These are phyloP conservation scores for Sebastes iracundus DNA, from an alignment of 2,797 vertebrate species.

Conservation along the genomic window DNA sequence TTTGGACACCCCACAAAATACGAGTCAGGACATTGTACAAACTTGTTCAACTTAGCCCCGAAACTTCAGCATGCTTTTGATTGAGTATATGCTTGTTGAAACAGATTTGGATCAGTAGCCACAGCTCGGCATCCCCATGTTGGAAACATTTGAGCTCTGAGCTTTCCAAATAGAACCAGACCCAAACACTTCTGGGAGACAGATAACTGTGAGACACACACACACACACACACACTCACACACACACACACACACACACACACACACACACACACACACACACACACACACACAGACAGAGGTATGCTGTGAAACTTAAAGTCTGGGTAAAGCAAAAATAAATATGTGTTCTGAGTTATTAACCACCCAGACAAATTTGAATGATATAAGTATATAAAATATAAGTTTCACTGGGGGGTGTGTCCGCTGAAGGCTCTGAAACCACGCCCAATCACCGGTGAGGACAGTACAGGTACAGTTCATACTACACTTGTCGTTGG, in stretches of 20 bases:
- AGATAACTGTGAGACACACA: slow-evolving; percentile 44
- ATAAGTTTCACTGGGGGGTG: too few species aligned
- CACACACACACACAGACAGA: not conserved
- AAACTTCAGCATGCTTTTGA: slow-evolving; percentile 51
- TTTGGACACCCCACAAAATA: slow-evolving; percentile 38
- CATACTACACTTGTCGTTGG: too few species aligned
- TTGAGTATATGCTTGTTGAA: slow-evolving; percentile 63
- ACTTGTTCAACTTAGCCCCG: slow-evolving; percentile 36
- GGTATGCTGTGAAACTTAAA: slow-evolving; percentile 16
- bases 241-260: not conserved
- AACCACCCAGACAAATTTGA: not conserved
- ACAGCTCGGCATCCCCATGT: slow-evolving; percentile 36
- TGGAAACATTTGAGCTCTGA: slow-evolving; percentile 58
- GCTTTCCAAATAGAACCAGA: slow-evolving; percentile 54
- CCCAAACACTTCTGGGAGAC: slow-evolving; percentile 49
- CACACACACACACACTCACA: slow-evolving; percentile 12
- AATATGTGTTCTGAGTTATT: not conserved
- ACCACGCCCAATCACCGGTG: too few species aligned
- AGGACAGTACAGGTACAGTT: too few species aligned
- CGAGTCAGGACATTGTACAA: slow-evolving; percentile 30
- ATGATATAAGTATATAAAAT: not conserved
- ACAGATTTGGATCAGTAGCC: slow-evolving; percentile 62
- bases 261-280: not conserved
- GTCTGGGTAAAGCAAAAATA: not conserved
- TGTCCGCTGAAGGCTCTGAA: too few species aligned